Percentiles rank a stretch among this genome's conserved stretches.
Evolutionary conservation across 2,888 invertebrate genomes (phyloP).

Genomic region (Parasteatoda lunata): DNA sequence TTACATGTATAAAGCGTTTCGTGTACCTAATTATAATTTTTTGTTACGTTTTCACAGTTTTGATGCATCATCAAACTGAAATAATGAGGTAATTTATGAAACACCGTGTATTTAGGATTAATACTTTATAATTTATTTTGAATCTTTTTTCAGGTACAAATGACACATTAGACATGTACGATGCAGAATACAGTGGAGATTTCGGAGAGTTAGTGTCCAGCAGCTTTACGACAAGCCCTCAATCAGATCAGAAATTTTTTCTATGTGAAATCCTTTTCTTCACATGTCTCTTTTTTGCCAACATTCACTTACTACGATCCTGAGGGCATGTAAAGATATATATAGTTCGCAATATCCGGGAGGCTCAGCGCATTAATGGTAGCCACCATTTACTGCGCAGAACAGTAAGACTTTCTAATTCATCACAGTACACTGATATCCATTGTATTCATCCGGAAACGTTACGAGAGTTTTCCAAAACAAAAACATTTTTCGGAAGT

Average conservation of each 20-base stretch:
- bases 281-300: background rate
- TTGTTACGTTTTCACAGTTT: no score
- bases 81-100: no score
- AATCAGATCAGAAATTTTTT: constrained; percentile 8
- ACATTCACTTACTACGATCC: background rate
- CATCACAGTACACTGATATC: background rate
- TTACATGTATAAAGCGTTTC: no score
- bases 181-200: constrained; percentile 48
- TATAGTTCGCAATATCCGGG: no score
- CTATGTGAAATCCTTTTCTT: constrained; percentile 8
- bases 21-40: no score
- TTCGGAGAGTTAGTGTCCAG: constrained; percentile 35
- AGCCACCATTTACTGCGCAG: no score
- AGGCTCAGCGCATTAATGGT: no score
- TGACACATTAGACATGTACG: constrained; percentile 56
- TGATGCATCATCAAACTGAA: no score
- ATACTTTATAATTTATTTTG: background rate
- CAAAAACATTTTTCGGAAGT: no score
- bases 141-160: constrained; percentile 49
- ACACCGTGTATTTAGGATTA: no score
- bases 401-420: background rate
- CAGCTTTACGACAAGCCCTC: constrained; percentile 34
- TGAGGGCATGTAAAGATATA: background rate
- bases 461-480: no score
- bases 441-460: background rate